A percentile compares a stretch with the other conserved stretches of the same genome.
These are phyloP conservation scores for Pegoplata infirma DNA, from an alignment of 2,888 invertebrate genomes.

Conservation along the genomic window DNA sequence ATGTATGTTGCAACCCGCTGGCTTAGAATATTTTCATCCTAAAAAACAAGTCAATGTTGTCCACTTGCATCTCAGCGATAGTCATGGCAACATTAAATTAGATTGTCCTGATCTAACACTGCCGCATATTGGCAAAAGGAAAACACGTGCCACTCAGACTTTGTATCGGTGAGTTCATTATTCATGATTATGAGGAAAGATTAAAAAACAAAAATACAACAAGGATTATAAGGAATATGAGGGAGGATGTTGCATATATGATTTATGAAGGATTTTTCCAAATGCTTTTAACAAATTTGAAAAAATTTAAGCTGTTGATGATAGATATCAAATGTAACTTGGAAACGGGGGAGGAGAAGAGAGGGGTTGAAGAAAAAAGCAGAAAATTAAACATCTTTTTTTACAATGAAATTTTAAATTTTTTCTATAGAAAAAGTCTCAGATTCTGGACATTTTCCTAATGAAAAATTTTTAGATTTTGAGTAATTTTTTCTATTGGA, in stretches of 20 bases:
- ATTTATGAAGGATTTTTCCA: slow-evolving; percentile 21
- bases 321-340: slow-evolving; percentile 24
- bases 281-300: slow-evolving; percentile 54
- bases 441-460: too few relatives aligned
- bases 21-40: slow-evolving; percentile 61
- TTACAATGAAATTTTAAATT: too few relatives aligned
- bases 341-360: not conserved
- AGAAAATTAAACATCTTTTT: too few relatives aligned
- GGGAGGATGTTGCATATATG: slow-evolving; percentile 9
- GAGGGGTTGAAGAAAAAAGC: too few relatives aligned
- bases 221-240: slow-evolving; percentile 1
- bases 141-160: slow-evolving; percentile 73
- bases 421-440: too few relatives aligned
- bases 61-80: slow-evolving; percentile 68
- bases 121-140: slow-evolving; percentile 44
- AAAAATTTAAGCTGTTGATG: slow-evolving; percentile 44
- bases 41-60: slow-evolving; percentile 65
- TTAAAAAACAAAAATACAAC: slow-evolving; percentile 11
- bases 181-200: slow-evolving; percentile 23
- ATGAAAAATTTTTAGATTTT: too few relatives aligned
- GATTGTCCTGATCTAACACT: slow-evolving; percentile 10
- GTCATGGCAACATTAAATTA: slow-evolving; percentile 42
- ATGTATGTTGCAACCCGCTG: slow-evolving; percentile 58
- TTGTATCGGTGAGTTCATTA: slow-evolving; percentile 71
- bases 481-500: too few relatives aligned